Percentiles rank a stretch among this genome's conserved stretches.
These are phyloP conservation scores for Acanthisitta chloris DNA, from an alignment of 2,113 vertebrate genomes.

Conservation along the genomic window DNA sequence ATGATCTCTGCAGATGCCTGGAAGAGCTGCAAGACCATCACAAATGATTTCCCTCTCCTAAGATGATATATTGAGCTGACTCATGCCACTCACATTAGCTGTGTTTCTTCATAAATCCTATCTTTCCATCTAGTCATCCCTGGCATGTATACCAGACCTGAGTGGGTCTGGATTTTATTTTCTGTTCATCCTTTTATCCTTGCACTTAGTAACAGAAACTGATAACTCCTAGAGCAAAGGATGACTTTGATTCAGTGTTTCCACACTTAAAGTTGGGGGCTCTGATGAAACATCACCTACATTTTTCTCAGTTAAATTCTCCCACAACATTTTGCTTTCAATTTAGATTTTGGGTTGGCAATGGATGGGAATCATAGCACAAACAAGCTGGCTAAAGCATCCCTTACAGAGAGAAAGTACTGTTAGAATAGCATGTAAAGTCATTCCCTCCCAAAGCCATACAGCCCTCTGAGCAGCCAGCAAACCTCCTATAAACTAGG, in stretches of 20 bases:
- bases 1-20: not conserved
- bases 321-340: not conserved
- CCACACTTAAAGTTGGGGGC: not conserved
- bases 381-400: not conserved
- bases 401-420: not conserved
- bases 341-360: not conserved
- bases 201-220: not conserved
- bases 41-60: not conserved
- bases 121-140: not conserved
- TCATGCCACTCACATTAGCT: not conserved
- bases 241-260: not conserved
- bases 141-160: not conserved
- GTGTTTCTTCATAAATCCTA: not conserved
- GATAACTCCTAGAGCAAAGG: not conserved
- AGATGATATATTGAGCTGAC: not conserved
- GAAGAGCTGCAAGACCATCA: not conserved
- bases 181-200: not conserved
- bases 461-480: not conserved
- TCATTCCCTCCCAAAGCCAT: not conserved
- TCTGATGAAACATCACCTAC: not conserved
- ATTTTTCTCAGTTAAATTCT: not conserved
- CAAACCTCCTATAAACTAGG: accelerated
- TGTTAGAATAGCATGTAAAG: not conserved
- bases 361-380: not conserved
- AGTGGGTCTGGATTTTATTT: not conserved